Conservation (phyloP, 1,140 invertebrate genomes). For the Sesamia nonagrioides region DNA sequence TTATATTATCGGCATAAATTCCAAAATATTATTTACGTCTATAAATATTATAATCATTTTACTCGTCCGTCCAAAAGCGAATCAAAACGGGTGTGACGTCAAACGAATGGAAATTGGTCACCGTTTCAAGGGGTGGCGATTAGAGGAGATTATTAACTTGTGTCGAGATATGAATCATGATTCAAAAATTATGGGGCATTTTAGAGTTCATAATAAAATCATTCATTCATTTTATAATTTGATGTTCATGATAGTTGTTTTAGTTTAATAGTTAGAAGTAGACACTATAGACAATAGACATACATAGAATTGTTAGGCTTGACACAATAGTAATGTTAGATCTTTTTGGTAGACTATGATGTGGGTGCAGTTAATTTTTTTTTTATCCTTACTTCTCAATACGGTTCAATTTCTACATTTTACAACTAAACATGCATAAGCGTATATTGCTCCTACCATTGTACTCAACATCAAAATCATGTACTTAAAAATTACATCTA, state of each 20-base stretch:
- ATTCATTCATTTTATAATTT: conserved; percentile 11
- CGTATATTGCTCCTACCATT: not conserved
- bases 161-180: conserved; percentile 39
- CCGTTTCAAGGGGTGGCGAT: conserved; percentile 32
- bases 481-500: not conserved
- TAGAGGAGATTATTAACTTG: conserved; percentile 31
- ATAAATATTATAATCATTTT: conserved; percentile 63
- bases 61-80: conserved; percentile 42
- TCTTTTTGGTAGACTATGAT: no score
- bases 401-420: no score
- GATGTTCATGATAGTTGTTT: not conserved
- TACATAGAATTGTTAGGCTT: no score
- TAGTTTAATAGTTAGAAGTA: not conserved
- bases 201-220: conserved; percentile 37
- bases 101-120: conserved; percentile 37
- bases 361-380: no score
- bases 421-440: no score
- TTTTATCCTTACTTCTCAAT: no score
- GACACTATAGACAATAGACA: no score
- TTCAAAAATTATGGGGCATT: conserved; percentile 32
- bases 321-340: no score
- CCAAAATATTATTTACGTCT: not conserved
- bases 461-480: not conserved
- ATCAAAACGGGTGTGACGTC: conserved; percentile 33
- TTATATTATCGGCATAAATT: not conserved